Evolutionary conservation across 2,113 vertebrate species (phyloP).

Genomic region (Pristiophorus japonicus): DNA sequence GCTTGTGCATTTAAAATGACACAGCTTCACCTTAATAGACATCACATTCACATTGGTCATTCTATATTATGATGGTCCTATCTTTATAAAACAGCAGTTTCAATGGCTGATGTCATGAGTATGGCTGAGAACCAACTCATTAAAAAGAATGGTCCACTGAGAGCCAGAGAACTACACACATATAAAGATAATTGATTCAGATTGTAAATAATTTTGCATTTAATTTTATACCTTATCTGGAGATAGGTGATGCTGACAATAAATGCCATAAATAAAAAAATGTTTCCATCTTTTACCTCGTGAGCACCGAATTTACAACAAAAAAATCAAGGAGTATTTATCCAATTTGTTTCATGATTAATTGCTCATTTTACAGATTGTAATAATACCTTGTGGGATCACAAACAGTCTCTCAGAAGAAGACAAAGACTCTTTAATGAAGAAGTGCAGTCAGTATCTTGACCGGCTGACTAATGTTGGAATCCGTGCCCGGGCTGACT

Average conservation of each 20-base stretch:
- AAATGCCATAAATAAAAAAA: neutral
- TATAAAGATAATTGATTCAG: neutral
- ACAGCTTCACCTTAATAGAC: neutral
- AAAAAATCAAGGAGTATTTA: neutral
- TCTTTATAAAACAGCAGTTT: neutral
- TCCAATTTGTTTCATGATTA: neutral
- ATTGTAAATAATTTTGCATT: neutral
- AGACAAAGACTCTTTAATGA: conserved; percentile 71
- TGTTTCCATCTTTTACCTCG: neutral
- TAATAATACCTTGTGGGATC: conserved; percentile 92
- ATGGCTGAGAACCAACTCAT: neutral
- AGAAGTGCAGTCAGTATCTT: conserved; percentile 75
- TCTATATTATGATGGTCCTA: neutral
- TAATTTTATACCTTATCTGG: neutral
- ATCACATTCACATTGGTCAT: neutral
- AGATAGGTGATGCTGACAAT: no score
- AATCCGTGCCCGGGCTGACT: conserved; percentile 71
- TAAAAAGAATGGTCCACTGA: neutral
- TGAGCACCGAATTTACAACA: neutral
- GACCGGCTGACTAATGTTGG: conserved; percentile 57
- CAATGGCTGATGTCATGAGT: neutral
- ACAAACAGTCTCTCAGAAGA: conserved; percentile 79
- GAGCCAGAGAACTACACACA: neutral
- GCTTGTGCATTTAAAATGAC: neutral
- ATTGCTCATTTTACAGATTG: conserved; percentile 58